Base-by-base conservation (phyloP, 92 coral and sea anemone genomes). In the Paragorgia papillata region DNA sequence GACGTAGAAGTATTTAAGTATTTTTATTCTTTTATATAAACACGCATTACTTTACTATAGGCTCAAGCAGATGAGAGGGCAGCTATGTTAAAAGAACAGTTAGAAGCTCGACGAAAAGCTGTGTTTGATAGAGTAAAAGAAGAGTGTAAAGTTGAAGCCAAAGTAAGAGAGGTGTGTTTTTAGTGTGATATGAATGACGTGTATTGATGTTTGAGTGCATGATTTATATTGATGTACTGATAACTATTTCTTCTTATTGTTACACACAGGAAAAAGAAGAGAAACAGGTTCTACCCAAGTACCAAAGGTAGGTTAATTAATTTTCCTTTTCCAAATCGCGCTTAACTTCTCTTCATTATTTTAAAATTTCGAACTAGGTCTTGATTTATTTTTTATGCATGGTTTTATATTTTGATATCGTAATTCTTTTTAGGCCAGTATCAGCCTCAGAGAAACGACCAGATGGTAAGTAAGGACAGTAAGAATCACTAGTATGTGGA, bases 41-140 rank as follows among this genome's bases (percentile, higher is more conserved):
- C n/a, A n/a, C n/a, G n/a, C n/a, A n/a, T n/a, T n/a, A n/a, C n/a
- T n/a, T n/a, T n/a, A n/a, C n/a, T 65, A 32, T 71, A 94, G 98
- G 88, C 88, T 39, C 98, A 94, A 65, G 98, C 97, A 17, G 98
- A 94, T 49, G 98, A 94, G 56, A 89, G 98, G 19, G 98, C 98
- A 48, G 86, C 92, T 9, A 62, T 94, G 78, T 77, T 94, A 41
- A 91, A 96, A 18, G 79, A 92, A 55, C 98, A 94, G 64, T 89
- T 94, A 43, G 98, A 91, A 65, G 82, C 84, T 27, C 84, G 92
- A 82, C 83, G 90, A 60, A 82, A 80, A 69, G 92, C 91, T 51
- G 94, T 94, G 32, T 74, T 94, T 73, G 89, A 81, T 18, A 91
- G 85, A 74, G 85, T 89, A 7, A 86, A 91, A 63, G 64, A 76